Base-by-base conservation (phyloP, 2,888 invertebrate species). In the Morpho helenor region DNA sequence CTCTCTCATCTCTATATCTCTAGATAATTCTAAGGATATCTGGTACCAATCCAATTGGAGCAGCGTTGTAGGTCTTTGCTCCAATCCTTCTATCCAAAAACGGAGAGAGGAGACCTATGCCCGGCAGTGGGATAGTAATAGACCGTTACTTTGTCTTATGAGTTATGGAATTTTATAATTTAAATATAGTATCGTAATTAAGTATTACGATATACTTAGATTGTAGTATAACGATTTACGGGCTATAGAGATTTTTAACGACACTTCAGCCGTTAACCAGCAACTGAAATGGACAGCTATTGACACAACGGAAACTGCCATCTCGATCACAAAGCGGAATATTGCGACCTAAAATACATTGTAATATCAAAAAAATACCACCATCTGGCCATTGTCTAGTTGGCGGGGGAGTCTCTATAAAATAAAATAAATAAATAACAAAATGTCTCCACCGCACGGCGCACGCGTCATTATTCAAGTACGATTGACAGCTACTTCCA, bases 401-500 rank as follows among this genome's bases (percentile, higher is more conserved):
- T 73, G 77, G 84, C 86, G 86, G 84, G 86, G 85, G 87, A 78
- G 86, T 82, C 74, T 66, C 64, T 68, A 73, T 72, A 74, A 74
- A 80, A 79, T 80, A 77, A 82, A 84, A 83, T 84, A 84, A 86
- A 86, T 86, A 82, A 76, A 79, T 77, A 80, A 82, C 88, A 87
- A 87, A 88, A 87, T 79, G 84, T 79, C 80, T 80, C 78, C 82
- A 86, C 89, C 89, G 87, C 89, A 53, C 22, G 43, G 51, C 53
- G 54, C 54, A 88, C 89, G 84, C 84, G 82, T 87, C 87, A 86
- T 88, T 86, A 88, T 89, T 88, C 87, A 86, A 80, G 80, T 77
- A 70, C 82, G 87, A 88, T 87, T 88, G 89, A 88, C 89, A 89
- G 85, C 79, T 82, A 89, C 88, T 88, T 88, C 88, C 87, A 84